A percentile compares a stretch with the other conserved stretches of the same genome.
Evolutionary conservation across 1,140 invertebrate genomes (phyloP).

Genomic region (Drosophila tristis): DNA sequence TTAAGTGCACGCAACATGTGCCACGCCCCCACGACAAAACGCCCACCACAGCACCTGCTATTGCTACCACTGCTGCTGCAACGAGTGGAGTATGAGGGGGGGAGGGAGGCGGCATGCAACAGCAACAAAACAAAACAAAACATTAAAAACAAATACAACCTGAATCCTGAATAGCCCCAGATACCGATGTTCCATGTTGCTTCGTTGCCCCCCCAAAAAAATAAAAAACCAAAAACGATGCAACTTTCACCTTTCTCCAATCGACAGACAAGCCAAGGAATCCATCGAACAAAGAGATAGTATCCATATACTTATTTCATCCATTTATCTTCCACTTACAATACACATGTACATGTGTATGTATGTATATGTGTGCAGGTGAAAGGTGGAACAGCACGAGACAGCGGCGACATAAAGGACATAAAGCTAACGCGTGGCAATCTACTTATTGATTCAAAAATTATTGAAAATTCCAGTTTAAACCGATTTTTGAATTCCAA

Average conservation of each 20-base stretch:
- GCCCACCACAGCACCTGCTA: constrained; percentile 17
- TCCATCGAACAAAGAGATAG: neutral
- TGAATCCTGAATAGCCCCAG: constrained; percentile 1
- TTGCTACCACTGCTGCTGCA: constrained; percentile 14
- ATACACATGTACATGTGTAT: no score
- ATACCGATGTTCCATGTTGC: constrained; percentile 42
- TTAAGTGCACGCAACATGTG: constrained; percentile 70
- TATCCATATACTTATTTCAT: no score
- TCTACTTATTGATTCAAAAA: no score
- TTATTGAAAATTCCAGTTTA: no score
- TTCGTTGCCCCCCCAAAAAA: constrained; percentile 36
- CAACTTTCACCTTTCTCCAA: neutral
- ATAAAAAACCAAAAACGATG: constrained; percentile 1
- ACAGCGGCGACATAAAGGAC: no score
- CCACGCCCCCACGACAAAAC: constrained; percentile 35
- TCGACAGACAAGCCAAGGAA: neutral
- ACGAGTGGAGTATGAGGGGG: neutral
- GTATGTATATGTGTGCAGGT: no score
- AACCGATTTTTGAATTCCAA: no score
- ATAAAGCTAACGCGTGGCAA: no score
- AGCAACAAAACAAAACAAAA: constrained; percentile 4
- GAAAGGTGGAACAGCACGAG: no score
- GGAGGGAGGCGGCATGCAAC: constrained; percentile 32
- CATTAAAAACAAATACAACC: neutral
- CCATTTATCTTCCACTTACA: no score